Evolutionary conservation across 2,797 vertebrate species (phyloP).

Genomic region (Bothrops alternatus): DNA sequence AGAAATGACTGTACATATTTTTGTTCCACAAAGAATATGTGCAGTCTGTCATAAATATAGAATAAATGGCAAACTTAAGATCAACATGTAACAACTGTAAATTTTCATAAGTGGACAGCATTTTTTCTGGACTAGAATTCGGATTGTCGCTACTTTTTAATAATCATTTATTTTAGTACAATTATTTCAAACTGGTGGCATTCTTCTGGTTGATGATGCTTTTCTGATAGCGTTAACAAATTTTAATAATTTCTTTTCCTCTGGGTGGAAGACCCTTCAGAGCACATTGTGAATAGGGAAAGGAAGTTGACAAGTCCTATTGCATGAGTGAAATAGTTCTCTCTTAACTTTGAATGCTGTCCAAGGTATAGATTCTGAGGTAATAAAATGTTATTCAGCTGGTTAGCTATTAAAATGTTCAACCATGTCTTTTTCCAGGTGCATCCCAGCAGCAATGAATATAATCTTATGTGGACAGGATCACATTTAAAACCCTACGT

Average conservation of each 20-base stretch:
- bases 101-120: background rate
- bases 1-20: background rate
- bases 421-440: conserved; percentile 64
- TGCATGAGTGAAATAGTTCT: background rate
- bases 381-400: background rate
- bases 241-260: background rate
- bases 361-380: background rate
- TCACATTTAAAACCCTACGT: conserved; percentile 92
- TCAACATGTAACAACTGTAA: background rate
- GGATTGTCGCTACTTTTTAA: background rate
- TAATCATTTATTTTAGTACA: background rate
- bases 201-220: background rate
- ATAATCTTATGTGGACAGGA: conserved; percentile 98
- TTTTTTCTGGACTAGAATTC: background rate
- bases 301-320: background rate
- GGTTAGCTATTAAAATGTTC: background rate
- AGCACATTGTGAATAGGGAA: background rate
- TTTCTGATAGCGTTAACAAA: background rate
- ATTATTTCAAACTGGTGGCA: background rate
- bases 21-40: background rate
- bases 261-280: background rate
- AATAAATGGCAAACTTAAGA: background rate
- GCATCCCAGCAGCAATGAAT: conserved; percentile 89
- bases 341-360: background rate
- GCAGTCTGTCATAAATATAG: background rate